A percentile compares a stretch with the other conserved stretches of the same genome.
Evolutionary conservation across 1,140 invertebrate genomes (phyloP).

Genomic region (Plutomurus gul): DNA sequence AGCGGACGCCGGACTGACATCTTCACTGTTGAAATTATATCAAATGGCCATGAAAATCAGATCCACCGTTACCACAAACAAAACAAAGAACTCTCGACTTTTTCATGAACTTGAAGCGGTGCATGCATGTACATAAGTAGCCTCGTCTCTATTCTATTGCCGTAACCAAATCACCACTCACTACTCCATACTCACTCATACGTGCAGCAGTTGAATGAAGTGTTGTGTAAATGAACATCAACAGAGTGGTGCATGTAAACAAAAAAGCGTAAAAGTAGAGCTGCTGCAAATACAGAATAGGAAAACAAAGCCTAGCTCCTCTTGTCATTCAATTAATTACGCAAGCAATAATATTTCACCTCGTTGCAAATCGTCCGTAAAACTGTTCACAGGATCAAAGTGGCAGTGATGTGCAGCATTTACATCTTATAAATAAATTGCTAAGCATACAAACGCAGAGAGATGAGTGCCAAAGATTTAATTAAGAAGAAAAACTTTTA

Average conservation of each 20-base stretch:
- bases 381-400: no score
- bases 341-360: background rate
- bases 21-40: conserved; percentile 54
- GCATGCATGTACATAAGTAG: background rate
- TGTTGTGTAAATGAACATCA: no score
- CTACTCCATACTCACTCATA: no score
- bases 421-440: background rate
- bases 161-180: no score
- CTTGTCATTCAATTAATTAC: background rate
- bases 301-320: no score
- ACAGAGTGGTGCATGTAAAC: no score
- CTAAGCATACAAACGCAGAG: background rate
- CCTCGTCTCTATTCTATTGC: background rate
- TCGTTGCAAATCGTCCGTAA: no score
- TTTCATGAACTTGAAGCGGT: no score
- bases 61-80: background rate
- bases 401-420: conserved; percentile 7
- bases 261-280: no score
- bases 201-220: no score
- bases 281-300: no score
- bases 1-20: conserved; percentile 55
- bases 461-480: background rate
- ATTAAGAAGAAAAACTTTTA: background rate
- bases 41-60: background rate
- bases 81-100: background rate